A percentile compares a stretch with the other conserved stretches of the same genome.
phyloP scores from a whole-genome alignment of 2,888 invertebrate species.

The Dastarcus helophoroides region DNA sequence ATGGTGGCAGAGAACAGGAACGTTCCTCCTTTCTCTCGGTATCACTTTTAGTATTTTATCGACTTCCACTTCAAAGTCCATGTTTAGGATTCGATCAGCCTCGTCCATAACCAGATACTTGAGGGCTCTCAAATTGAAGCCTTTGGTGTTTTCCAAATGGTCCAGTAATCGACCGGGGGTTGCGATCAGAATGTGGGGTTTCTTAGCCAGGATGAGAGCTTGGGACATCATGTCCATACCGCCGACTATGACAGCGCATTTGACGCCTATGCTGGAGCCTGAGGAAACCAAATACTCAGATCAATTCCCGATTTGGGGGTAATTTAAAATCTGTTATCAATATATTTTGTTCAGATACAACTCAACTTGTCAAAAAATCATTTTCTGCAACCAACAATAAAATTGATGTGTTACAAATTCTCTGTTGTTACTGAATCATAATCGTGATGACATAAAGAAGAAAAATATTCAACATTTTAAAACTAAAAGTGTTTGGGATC shows the following conservation, averaged over 20 bases:
- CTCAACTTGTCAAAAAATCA: too few species aligned
- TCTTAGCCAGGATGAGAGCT: conserved; percentile 79
- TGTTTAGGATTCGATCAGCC: conserved; percentile 95
- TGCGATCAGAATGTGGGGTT: conserved; percentile 94
- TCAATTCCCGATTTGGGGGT: too few species aligned
- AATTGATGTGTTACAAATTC: too few species aligned
- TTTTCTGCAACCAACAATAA: too few species aligned
- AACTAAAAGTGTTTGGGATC: too few species aligned
- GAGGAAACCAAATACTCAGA: too few species aligned
- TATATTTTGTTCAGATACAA: too few species aligned
- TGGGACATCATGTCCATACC: conserved; percentile 99
- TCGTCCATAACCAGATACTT: conserved; percentile 85
- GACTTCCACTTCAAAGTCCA: conserved; percentile 98
- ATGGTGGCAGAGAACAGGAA: conserved; percentile 97
- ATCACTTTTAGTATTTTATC: conserved; percentile 90
- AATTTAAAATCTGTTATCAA: neutral
- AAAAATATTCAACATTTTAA: too few species aligned
- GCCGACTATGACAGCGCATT: conserved; percentile 93
- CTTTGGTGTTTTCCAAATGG: conserved; percentile 96
- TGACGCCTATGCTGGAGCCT: conserved; percentile 85
- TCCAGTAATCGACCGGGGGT: conserved; percentile 93
- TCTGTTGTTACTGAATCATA: too few species aligned
- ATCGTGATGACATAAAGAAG: too few species aligned
- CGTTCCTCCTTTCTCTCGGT: conserved; percentile 82
- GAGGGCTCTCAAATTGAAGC: conserved; percentile 56